phyloP scores from a whole-genome alignment of 2,888 invertebrate species.

The Suillia variegata region DNA sequence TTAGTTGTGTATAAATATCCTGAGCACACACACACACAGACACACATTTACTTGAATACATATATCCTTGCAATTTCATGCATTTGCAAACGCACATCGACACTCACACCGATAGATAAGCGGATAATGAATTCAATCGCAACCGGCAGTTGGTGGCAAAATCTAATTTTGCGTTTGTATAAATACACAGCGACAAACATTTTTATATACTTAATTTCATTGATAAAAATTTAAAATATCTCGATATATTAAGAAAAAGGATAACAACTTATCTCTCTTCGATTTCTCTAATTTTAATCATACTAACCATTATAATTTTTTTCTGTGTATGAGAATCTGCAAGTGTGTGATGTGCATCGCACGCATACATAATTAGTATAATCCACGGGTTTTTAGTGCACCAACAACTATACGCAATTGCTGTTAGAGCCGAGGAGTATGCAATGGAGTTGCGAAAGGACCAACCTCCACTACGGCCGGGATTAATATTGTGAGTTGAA shows the following conservation, averaged over 20 bases:
- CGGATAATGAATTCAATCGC: constrained; percentile 49
- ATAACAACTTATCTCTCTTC: too few relatives aligned
- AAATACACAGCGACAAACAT: background rate
- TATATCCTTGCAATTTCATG: background rate
- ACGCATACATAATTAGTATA: constrained; percentile 54
- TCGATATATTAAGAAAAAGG: too few relatives aligned
- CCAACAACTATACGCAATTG: background rate
- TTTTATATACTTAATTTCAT: background rate
- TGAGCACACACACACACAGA: background rate
- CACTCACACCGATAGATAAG: constrained; percentile 39
- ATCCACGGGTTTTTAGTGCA: constrained; percentile 33
- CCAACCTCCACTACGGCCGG: too few relatives aligned
- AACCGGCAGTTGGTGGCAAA: constrained; percentile 17
- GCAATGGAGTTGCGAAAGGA: background rate
- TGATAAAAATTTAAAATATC: too few relatives aligned
- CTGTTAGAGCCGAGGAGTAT: background rate
- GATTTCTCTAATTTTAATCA: too few relatives aligned
- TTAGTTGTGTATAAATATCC: background rate
- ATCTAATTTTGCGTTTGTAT: constrained; percentile 10
- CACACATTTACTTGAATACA: too few relatives aligned
- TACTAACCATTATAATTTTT: too few relatives aligned
- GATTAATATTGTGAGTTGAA: background rate
- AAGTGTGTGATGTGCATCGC: background rate
- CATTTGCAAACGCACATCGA: background rate
- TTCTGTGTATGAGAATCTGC: too few relatives aligned